These are phyloP conservation scores for Phorcus lineatus DNA, from an alignment of 2,888 invertebrate genomes.

Conservation along the genomic window DNA sequence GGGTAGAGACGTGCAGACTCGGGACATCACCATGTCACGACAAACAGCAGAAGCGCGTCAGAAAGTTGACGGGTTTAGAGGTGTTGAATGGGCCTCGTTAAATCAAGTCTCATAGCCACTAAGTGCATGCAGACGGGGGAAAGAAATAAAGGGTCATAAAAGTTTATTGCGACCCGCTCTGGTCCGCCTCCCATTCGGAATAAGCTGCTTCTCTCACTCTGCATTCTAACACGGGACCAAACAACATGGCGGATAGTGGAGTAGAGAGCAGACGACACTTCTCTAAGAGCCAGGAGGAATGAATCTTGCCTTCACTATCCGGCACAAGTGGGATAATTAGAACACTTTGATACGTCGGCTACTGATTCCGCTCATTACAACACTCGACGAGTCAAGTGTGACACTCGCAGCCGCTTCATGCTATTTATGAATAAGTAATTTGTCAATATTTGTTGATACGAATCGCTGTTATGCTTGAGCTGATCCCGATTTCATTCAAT, in stretches of 20 bases:
- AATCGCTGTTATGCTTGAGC: slow-evolving; percentile 34
- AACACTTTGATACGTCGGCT: slow-evolving; percentile 8
- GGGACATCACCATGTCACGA: background rate
- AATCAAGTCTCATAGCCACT: slow-evolving; percentile 2
- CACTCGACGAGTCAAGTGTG: background rate
- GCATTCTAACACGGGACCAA: background rate
- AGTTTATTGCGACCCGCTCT: slow-evolving; percentile 13
- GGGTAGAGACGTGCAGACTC: too few species aligned
- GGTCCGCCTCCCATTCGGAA: background rate
- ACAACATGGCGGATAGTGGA: background rate
- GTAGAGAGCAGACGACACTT: slow-evolving; percentile 6
- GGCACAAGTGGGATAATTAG: background rate
- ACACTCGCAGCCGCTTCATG: background rate
- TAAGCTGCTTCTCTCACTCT: background rate
- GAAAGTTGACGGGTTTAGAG: slow-evolving; percentile 6
- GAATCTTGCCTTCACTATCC: background rate
- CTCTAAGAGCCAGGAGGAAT: background rate
- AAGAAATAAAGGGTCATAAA: slow-evolving; percentile 17
- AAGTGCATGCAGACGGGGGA: background rate
- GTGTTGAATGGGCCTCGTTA: slow-evolving; percentile 12
- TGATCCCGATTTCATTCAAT: background rate
- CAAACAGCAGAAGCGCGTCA: background rate
- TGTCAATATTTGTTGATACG: slow-evolving; percentile 41
- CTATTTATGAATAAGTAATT: slow-evolving; percentile 33
- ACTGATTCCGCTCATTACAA: slow-evolving; percentile 12